Evolutionary conservation across 2,888 invertebrate genomes (phyloP), one percentile per base, ranked within the genome.

Genomic region (Drosophila silvestris): DNA sequence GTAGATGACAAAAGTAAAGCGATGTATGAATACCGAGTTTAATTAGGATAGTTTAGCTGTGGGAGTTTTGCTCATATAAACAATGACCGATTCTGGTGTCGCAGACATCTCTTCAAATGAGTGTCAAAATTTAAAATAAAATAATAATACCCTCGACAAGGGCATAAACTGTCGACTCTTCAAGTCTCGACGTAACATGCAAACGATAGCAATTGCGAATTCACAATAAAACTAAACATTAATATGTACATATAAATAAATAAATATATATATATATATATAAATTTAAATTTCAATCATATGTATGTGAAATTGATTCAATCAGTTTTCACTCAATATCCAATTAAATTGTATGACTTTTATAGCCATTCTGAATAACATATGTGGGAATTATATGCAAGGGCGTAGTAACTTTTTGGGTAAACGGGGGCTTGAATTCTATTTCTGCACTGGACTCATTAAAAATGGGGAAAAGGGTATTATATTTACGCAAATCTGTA

Each of bases 181-280:
- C 32, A 60, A 53, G 63, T 70, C 19, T n/a, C 16, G 14, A 26
- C 22, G 35, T 16, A 56, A 14, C 26, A 35, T 30, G 26, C 33
- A 35, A 26, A 7, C 12, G 56, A 39, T 28, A 30, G 16, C 22
- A 28, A 14, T n/a, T 57, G 16, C n/a, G 16, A 58, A 39, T 14
- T 37, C 28, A 14, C n/a, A 30, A 30, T 9, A n/a, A 19, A 37
- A 44, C 6, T 6, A 44, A 44, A 22, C 22, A 22, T 12, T 41
- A 28, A 28, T 1, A 39, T 19, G 7, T 9, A 5, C 12, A 39
- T 33, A 33, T 12, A 33, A 33, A 33, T 12, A 12, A 0, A 9
- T 0, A 2, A 3, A 1, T 41, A 12, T 12, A n/a, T n/a, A 41
- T 35, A 35, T 2, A 14, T 9, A 19, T 4, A 19, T 39, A 39